phyloP scores from a whole-genome alignment of 2,888 invertebrate genomes.

The Trachelus tabidus region DNA sequence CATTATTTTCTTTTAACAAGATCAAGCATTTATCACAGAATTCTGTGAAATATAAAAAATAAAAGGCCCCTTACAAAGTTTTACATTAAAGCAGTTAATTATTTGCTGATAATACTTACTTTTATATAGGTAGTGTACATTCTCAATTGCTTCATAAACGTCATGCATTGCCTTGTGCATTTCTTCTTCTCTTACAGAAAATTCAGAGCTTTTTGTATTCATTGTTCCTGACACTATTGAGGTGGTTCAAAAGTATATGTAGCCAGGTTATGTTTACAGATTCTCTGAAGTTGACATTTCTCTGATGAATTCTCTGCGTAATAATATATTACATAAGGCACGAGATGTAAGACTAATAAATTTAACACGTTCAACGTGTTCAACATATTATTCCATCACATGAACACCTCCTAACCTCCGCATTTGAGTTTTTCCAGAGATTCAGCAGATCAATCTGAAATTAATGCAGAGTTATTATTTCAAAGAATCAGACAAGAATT shows the following conservation, averaged over 20 bases:
- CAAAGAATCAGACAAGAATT: background rate
- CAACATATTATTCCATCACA: background rate
- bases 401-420: background rate
- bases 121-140: slow-evolving; percentile 39
- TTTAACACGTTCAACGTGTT: background rate
- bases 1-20: background rate
- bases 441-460: background rate
- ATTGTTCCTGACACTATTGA: background rate
- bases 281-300: background rate
- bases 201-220: background rate
- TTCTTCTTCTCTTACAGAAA: slow-evolving; percentile 30
- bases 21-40: background rate
- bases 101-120: slow-evolving; percentile 40
- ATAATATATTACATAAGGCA: background rate
- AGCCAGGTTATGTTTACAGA: background rate
- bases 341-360: background rate
- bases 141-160: slow-evolving; percentile 32
- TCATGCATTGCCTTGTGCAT: slow-evolving; percentile 33
- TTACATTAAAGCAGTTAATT: background rate
- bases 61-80: background rate
- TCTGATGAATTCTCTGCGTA: background rate
- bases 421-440: background rate
- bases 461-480: background rate
- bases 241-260: background rate
- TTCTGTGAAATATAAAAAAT: background rate